Evolutionary conservation across 2,113 vertebrate genomes (phyloP).

Genomic region (Lophochroa leadbeateri): DNA sequence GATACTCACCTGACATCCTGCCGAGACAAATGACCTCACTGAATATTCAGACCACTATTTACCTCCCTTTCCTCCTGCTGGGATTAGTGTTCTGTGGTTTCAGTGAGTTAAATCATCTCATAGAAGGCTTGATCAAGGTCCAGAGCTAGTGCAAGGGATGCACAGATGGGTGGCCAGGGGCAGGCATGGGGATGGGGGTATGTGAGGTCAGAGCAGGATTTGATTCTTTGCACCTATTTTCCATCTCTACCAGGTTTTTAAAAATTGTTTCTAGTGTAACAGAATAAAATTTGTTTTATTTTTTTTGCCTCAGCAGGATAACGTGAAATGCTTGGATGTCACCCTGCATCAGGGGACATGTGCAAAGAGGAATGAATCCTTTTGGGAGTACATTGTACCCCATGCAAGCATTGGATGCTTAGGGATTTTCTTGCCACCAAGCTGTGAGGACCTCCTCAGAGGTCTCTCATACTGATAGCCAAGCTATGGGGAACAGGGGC

Average conservation of each 20-base stretch:
- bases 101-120: background rate
- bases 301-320: background rate
- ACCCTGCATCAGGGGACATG: rapidly evolving
- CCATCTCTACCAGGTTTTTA: background rate
- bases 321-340: background rate
- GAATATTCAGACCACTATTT: background rate
- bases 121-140: background rate
- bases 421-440: background rate
- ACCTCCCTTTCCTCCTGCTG: background rate
- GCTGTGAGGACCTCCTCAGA: background rate
- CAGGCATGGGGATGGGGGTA: too few species aligned
- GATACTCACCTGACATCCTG: rapidly evolving
- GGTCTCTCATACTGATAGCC: background rate
- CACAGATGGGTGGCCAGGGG: background rate
- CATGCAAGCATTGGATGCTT: background rate
- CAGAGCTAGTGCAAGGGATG: background rate
- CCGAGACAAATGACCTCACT: background rate
- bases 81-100: background rate
- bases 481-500: background rate
- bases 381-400: background rate
- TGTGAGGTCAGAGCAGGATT: too few species aligned
- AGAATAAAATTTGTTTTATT: background rate
- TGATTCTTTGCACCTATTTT: background rate
- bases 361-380: background rate
- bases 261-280: background rate